These are phyloP conservation scores for Myodes glareolus DNA, from an alignment of 2,113 vertebrate species.

Conservation along the genomic window DNA sequence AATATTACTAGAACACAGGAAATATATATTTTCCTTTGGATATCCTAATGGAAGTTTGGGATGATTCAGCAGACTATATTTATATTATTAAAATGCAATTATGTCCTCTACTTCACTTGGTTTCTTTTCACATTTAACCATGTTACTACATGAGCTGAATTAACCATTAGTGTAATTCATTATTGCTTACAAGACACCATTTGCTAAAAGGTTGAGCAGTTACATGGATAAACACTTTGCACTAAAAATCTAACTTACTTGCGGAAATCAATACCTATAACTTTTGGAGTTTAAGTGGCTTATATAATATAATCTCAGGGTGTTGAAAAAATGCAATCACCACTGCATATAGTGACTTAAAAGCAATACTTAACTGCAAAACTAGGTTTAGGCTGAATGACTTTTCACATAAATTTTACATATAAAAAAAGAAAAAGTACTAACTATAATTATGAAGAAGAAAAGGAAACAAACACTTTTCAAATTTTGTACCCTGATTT, in stretches of 20 bases:
- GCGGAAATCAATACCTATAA: constrained; percentile 61
- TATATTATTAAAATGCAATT: constrained; percentile 64
- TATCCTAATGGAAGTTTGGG: constrained; percentile 20
- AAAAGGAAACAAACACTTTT: background rate
- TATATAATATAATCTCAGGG: constrained; percentile 47
- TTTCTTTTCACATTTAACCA: constrained; percentile 39
- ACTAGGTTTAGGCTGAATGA: background rate
- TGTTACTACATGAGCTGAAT: constrained; percentile 28
- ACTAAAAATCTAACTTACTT: constrained; percentile 68
- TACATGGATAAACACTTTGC: constrained; percentile 63
- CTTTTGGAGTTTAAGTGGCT: constrained; percentile 26
- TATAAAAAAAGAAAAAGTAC: background rate
- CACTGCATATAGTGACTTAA: background rate
- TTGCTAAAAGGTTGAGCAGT: constrained; percentile 62
- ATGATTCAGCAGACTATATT: constrained; percentile 52
- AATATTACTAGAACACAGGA: constrained; percentile 14
- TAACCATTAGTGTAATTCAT: constrained; percentile 62
- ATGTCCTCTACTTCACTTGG: constrained; percentile 23
- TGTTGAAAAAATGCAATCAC: background rate
- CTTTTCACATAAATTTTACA: background rate
- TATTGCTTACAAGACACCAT: constrained; percentile 41
- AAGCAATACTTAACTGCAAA: background rate
- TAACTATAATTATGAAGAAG: background rate
- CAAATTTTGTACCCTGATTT: background rate
- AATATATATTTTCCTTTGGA: background rate